Evolutionary conservation across 1,140 invertebrate species (phyloP), one percentile per base, ranked within the genome.

Genomic region (Mya arenaria): DNA sequence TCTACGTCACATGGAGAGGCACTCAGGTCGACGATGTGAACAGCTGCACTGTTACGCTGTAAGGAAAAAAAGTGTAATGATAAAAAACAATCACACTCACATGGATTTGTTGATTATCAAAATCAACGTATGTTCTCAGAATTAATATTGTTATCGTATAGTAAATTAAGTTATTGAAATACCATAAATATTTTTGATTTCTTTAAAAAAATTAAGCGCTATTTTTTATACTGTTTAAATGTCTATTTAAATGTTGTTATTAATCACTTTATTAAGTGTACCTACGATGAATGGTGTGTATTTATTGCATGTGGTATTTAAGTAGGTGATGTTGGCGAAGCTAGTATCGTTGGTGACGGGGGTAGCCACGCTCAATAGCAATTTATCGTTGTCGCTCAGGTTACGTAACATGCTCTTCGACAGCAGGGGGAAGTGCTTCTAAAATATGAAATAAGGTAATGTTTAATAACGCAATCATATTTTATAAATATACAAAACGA

Each of bases 1-100:
- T 37, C 23, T 4, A 56, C 73, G 15, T 82, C 25, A 39, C 39
- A 60, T 6, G 55, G 62, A 10, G 79, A 66, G 1, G 68, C 60
- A 39, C 60, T 41, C 3, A 66, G 58, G 37, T 65, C 79, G 30
- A 73, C 56, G 17, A 52, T 56, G 63, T 72, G 86, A 58, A 89
- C 86, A 4, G 86, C 85, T 60, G 88, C 85, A 77, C 83, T 87
- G 36, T 71, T 48, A 19, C 80, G 55, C 85, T 87, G 69, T 65
- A 72, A 85, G 23, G 72, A 48, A 56, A 55, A 39, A 75, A 80
- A 17, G 6, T 34, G 1, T 36, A 52, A 23, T 13, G 19, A 28
- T n/a, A 44, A 39, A 62, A 32, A 62, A 6, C 25, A 74, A 74
- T 68, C 55, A 41, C 39, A 32, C 41, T 52, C 34, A 32, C 30